phyloP scores from a whole-genome alignment of 2,888 invertebrate species.

The Orthonevra nobilis region DNA sequence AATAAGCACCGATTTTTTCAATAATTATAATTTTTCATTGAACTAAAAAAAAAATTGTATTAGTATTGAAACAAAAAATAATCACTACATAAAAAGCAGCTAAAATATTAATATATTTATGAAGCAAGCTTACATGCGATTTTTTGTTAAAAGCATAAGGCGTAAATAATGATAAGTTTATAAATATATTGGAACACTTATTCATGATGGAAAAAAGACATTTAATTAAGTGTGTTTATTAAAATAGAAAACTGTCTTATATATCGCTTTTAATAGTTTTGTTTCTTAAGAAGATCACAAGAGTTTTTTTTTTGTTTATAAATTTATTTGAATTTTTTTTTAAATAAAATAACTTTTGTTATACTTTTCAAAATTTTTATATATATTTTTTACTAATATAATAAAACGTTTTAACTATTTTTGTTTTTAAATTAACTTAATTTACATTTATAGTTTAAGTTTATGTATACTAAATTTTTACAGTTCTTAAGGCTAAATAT shows the following conservation, averaged over 20 bases:
- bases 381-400: conserved; percentile 42
- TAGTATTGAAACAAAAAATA: too few relatives aligned
- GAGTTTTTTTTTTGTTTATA: conserved; percentile 38
- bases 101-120: too few relatives aligned
- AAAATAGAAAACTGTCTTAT: too few relatives aligned
- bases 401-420: conserved; percentile 53
- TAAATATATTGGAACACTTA: conserved; percentile 61
- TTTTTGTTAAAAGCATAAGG: too few relatives aligned
- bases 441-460: conserved; percentile 43
- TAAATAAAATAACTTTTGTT: conserved; percentile 59
- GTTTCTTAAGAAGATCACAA: conserved; percentile 65
- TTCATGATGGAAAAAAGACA: conserved; percentile 42
- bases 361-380: conserved; percentile 47
- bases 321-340: conserved; percentile 41
- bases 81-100: too few relatives aligned
- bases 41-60: too few relatives aligned
- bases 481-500: conserved; percentile 56
- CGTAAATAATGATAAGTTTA: too few relatives aligned
- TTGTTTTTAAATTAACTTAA: conserved; percentile 10
- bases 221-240: conserved; percentile 28
- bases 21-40: too few relatives aligned
- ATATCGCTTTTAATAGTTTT: too few relatives aligned
- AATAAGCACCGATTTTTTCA: too few relatives aligned
- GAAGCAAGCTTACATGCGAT: too few relatives aligned
- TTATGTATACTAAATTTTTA: conserved; percentile 37